Evolutionary conservation across 2,888 invertebrate genomes (phyloP).

Genomic region (Asteroscopus sphinx): DNA sequence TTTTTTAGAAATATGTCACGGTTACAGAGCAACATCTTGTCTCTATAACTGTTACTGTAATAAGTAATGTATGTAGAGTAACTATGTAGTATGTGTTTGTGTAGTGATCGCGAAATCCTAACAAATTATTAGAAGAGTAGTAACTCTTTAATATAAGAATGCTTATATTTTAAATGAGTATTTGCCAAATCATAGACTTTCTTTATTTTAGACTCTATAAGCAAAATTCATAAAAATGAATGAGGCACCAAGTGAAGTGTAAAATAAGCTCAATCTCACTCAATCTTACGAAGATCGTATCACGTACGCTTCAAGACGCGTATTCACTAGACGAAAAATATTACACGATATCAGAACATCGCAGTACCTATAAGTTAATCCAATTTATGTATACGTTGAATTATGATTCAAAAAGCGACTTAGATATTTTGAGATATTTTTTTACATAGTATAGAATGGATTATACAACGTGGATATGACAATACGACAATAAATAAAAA

Average conservation of each 20-base stretch:
- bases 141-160: too few species aligned
- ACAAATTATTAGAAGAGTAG: too few species aligned
- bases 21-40: too few species aligned
- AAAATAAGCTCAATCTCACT: conserved; percentile 12
- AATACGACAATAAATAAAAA: too few species aligned
- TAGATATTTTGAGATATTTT: too few species aligned
- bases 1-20: too few species aligned
- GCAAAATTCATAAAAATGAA: conserved; percentile 4
- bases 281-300: neutral
- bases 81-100: too few species aligned
- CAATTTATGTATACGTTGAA: conserved; percentile 1
- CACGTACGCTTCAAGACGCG: neutral
- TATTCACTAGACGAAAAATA: neutral
- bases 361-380: neutral
- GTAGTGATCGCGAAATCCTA: too few species aligned
- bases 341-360: neutral
- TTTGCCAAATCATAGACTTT: conserved; percentile 15
- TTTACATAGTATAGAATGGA: too few species aligned
- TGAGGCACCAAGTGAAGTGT: conserved; percentile 16
- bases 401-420: neutral
- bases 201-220: conserved; percentile 1
- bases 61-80: too few species aligned
- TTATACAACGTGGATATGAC: too few species aligned
- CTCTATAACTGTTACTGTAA: too few species aligned
- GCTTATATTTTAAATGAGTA: neutral